A percentile compares a stretch with the other conserved stretches of the same genome.
phyloP scores from a whole-genome alignment of 2,888 invertebrate genomes.

The Acronicta aceris region DNA sequence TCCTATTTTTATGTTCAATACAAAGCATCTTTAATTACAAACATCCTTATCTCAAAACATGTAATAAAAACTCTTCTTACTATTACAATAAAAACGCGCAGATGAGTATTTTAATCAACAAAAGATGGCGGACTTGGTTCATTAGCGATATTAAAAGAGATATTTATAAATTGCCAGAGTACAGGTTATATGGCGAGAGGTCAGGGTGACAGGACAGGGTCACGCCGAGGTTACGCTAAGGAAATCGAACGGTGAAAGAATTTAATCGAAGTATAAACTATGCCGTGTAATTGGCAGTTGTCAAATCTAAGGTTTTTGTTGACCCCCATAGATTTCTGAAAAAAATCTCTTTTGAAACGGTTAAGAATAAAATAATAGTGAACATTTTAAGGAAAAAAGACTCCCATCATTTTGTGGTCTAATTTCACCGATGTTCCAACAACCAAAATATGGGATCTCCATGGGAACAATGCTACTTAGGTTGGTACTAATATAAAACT shows the following conservation, averaged over 20 bases:
- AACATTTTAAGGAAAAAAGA: no score
- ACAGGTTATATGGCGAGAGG: slow-evolving; percentile 17
- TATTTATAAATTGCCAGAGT: slow-evolving; percentile 17
- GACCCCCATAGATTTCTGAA: neutral
- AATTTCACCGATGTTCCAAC: no score
- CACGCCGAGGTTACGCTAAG: slow-evolving; percentile 45
- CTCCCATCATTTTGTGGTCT: no score
- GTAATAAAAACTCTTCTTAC: slow-evolving; percentile 11
- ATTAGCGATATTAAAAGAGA: slow-evolving; percentile 42
- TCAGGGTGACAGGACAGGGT: slow-evolving; percentile 54
- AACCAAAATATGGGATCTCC: no score
- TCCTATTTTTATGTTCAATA: no score
- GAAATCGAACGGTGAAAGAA: slow-evolving; percentile 51
- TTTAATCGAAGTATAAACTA: slow-evolving; percentile 27
- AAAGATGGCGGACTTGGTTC: slow-evolving; percentile 32
- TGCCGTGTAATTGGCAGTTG: slow-evolving; percentile 42
- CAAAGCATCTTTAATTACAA: slow-evolving; percentile 27
- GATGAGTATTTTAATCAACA: slow-evolving; percentile 25
- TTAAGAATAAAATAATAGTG: no score
- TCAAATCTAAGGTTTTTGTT: slow-evolving; percentile 17
- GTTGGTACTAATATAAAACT: no score
- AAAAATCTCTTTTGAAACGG: no score
- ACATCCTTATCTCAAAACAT: slow-evolving; percentile 33
- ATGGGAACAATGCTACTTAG: no score
- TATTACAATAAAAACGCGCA: slow-evolving; percentile 13